phyloP scores from a whole-genome alignment of 2,888 invertebrate genomes.

The Scaeva pyrastri region DNA sequence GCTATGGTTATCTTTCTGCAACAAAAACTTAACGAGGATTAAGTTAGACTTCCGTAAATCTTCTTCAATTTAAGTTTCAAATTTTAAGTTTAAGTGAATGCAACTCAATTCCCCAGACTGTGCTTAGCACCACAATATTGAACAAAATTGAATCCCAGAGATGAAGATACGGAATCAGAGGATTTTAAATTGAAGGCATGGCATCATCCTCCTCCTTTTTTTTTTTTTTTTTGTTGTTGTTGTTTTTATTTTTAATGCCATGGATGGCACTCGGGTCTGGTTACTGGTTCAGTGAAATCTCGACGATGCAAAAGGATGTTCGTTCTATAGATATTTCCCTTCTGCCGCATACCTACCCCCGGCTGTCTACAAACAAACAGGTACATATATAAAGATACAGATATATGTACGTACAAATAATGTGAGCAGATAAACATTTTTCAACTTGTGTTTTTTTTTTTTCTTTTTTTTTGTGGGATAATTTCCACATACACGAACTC shows the following conservation, averaged over 20 bases:
- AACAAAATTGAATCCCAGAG: background rate
- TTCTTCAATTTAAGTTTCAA: too few species aligned
- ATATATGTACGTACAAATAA: constrained; percentile 1
- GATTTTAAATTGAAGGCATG: constrained; percentile 20
- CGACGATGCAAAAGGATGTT: constrained; percentile 60
- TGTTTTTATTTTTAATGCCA: too few species aligned
- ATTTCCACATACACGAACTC: constrained; percentile 38
- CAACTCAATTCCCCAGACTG: background rate
- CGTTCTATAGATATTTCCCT: constrained; percentile 42
- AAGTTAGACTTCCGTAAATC: too few species aligned
- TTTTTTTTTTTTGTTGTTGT: too few species aligned
- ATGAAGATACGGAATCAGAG: constrained; percentile 1
- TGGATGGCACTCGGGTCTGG: background rate
- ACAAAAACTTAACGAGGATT: too few species aligned
- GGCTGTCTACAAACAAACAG: constrained; percentile 23
- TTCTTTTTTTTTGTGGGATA: constrained; percentile 26
- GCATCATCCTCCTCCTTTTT: constrained; percentile 30
- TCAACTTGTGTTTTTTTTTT: constrained; percentile 27
- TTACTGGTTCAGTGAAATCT: constrained; percentile 43
- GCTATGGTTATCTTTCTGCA: too few species aligned
- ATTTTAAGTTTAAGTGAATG: too few species aligned
- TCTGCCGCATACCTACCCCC: constrained; percentile 16
- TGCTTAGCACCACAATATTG: background rate
- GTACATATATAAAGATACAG: constrained; percentile 55
- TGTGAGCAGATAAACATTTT: constrained; percentile 48